Base-by-base conservation (phyloP, 1,140 invertebrate genomes). In the Gryon sp. region DNA sequence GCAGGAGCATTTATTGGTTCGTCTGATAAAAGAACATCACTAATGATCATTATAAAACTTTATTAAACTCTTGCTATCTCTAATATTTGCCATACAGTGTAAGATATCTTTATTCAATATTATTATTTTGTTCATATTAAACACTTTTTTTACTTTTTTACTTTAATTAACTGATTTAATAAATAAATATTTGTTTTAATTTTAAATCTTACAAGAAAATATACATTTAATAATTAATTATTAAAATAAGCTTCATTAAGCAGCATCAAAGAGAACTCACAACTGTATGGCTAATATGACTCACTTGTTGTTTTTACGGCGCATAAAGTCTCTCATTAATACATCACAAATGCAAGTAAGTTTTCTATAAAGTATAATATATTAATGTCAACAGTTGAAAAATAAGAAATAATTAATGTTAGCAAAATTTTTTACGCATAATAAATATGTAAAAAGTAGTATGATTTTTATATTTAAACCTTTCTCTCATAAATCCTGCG, bases 291-390 rank as follows among this genome's bases (percentile, higher is more conserved):
- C 63, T 34, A 53, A 68, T 26, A 53, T 66, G 62, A 75, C 72
- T 75, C 72, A 75, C 72, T 75, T 68, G 68, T 75, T 24, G 18
- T 41, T 40, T 62, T 68, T 40, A 22, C 62, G 62, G 22, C 63
- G 55, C 15, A 75, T 53, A 55, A 60, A 66, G 40, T 75, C 72
- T 8, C 72, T 60, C 32, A 55, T 53, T 52, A 52, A 24, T n/a
- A 30, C 55, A 2, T n/a, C 16, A 14, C 72, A 75, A 38, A 62
- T 53, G 50, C 72, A 75, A 48, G 16, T 5, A 2, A 62, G 0
- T 55, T 75, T 68, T 28, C 60, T 75, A 48, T 30, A 65, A 74
- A 55, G 19, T 14, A 19, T 0, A 38, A 45, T 62, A 72, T 8
- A 32, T 68, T 22, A 36, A 30, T 48, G 30, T 53, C 43, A 70